phyloP scores from a whole-genome alignment of 2,797 vertebrate genomes.

The Ctenopoma kingsleyae region DNA sequence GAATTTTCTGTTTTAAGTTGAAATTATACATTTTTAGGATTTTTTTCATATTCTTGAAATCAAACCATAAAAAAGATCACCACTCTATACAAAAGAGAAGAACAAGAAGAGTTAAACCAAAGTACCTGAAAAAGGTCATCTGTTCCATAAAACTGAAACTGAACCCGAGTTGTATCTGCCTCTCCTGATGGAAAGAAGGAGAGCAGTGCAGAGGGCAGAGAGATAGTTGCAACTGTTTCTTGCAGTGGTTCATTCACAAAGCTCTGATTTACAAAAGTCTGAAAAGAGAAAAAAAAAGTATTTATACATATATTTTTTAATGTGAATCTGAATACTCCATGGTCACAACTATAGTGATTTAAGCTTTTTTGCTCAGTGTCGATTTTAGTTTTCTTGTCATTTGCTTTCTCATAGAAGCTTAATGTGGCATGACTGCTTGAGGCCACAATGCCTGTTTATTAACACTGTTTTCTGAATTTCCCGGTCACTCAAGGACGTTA shows the following conservation, averaged over 20 bases:
- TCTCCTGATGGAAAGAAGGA: slow-evolving; percentile 64
- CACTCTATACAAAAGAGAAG: neutral
- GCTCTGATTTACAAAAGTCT: slow-evolving; percentile 82
- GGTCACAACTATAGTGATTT: neutral
- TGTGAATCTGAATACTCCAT: neutral
- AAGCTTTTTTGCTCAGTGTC: neutral
- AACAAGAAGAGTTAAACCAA: neutral
- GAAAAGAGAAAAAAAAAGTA: slow-evolving; percentile 46
- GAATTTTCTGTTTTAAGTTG: too few species aligned
- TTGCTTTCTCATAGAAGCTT: slow-evolving; percentile 12
- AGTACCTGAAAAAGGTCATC: slow-evolving; percentile 88
- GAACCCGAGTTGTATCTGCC: slow-evolving; percentile 81
- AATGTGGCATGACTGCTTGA: slow-evolving; percentile 25
- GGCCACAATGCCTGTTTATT: slow-evolving; percentile 16
- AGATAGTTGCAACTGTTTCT: slow-evolving; percentile 81
- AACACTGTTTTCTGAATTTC: slow-evolving; percentile 17
- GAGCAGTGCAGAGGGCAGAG: slow-evolving; percentile 84
- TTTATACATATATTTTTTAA: too few species aligned
- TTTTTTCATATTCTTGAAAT: too few species aligned
- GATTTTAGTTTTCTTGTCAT: neutral
- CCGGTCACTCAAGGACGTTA: neutral
- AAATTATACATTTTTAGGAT: neutral
- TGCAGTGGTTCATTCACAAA: slow-evolving; percentile 63
- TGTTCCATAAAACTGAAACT: slow-evolving; percentile 90
- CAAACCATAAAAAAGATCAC: too few species aligned